Base-by-base conservation (phyloP, 2,113 vertebrate genomes). In the Ptyas mucosa region DNA sequence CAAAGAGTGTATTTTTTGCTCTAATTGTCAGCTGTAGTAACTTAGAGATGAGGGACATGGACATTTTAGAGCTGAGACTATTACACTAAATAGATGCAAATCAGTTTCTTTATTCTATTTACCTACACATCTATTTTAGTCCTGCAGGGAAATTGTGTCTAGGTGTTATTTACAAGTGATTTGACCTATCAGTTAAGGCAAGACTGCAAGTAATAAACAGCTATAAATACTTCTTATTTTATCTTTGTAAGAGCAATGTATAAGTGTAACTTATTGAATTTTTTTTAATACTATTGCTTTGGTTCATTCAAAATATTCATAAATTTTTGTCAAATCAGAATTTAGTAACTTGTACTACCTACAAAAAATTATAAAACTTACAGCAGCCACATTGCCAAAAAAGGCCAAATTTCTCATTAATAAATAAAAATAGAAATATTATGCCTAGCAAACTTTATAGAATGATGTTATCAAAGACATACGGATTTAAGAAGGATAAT, bases 111-210 rank as follows among this genome's bases (percentile, higher is more conserved):
- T 86, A 86, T 1, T 26, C 0, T 3, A 57, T 15, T 23, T 91
- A 92, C 6, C 3, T 91, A 85, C 12, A 92, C 1, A 85, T 94
- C 93, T 24, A 88, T 81, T 57, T 81, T 21, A 54, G 93, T 43
- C 1, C 5, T 21, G 86, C 75, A 85, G 92, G 87, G 0, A 95
- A 89, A 75, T 92, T 18, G 90, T 39, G 46, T 93, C 85, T 39
- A 64, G 61, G 14, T 49, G 94, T 96, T 88, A 92, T 94, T 93
- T 93, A 90, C 39, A 92, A 89, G 90, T 54, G 85, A 34, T 18
- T 61, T 94, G 34, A 88, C 21, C 34, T 55, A 2, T 11, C 7
- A 94, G 94, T 92, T 75, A 75, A 88, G 61, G 2, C 1, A 61
- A 89, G 34, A 75, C 2, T 20, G 49, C 69, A 92, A 46, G 53